phyloP scores from a whole-genome alignment of 2,113 vertebrate species.

The Macrotis lagotis region DNA sequence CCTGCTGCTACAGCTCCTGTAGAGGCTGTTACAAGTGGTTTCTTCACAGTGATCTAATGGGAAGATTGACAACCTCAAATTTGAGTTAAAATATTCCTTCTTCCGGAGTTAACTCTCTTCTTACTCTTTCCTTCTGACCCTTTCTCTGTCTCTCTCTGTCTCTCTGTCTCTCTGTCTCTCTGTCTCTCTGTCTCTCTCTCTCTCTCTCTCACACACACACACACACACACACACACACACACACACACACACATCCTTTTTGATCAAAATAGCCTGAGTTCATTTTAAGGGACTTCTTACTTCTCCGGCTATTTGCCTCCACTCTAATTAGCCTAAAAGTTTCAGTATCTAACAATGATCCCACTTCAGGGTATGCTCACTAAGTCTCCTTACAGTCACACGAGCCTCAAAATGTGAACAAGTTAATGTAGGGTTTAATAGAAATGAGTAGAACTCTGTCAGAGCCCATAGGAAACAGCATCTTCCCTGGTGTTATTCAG shows the following conservation, averaged over 20 bases:
- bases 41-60: neutral
- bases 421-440: neutral
- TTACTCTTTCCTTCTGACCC: conserved; percentile 9
- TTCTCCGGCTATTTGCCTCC: neutral
- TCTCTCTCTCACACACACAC: no score
- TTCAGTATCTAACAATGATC: neutral
- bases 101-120: conserved; percentile 21
- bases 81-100: neutral
- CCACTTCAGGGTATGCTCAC: neutral
- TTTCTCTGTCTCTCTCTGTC: conserved; percentile 65
- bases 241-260: neutral
- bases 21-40: neutral
- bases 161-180: conserved; percentile 9
- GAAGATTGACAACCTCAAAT: neutral
- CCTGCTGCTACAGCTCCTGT: neutral
- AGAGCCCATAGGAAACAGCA: neutral
- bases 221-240: neutral
- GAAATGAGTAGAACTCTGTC: neutral
- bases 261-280: no score
- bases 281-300: neutral
- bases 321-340: neutral
- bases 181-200: conserved; percentile 57
- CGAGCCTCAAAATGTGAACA: neutral
- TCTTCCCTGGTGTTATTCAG: no score
- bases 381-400: neutral